phyloP scores from a whole-genome alignment of 2,888 invertebrate genomes.

The Cryptocephalus primarius region DNA sequence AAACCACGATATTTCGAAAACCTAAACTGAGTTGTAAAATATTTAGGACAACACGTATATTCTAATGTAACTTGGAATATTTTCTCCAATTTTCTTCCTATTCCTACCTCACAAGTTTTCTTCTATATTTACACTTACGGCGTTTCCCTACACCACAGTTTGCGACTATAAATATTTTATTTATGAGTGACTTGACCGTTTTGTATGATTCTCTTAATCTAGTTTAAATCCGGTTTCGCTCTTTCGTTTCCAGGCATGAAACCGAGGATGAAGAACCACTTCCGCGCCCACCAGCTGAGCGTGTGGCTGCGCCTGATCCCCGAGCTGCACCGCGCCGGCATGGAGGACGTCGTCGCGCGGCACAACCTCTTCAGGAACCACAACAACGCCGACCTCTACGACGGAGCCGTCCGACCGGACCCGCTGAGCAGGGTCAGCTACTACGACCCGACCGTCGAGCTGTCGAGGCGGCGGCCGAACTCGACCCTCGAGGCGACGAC shows the following conservation, averaged over 20 bases:
- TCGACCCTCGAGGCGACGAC: constrained; percentile 48
- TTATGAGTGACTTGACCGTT: too few species aligned
- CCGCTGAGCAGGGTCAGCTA: constrained; percentile 57
- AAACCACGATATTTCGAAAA: too few species aligned
- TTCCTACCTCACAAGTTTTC: too few species aligned
- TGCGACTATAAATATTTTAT: too few species aligned
- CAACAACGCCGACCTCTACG: constrained; percentile 80
- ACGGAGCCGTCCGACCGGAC: constrained; percentile 78
- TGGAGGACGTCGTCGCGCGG: constrained; percentile 77
- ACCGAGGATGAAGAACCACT: constrained; percentile 85
- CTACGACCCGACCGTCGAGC: constrained; percentile 52
- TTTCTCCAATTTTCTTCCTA: too few species aligned
- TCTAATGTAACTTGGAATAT: too few species aligned
- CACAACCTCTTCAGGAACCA: constrained; percentile 86
- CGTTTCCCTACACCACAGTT: too few species aligned
- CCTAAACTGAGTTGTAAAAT: too few species aligned
- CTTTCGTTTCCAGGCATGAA: constrained; percentile 63
- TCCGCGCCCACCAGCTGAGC: constrained; percentile 87
- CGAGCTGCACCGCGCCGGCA: constrained; percentile 76
- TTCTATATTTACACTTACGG: too few species aligned
- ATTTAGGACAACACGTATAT: too few species aligned
- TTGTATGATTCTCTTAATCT: too few species aligned
- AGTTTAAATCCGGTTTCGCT: too few species aligned
- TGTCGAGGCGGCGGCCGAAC: constrained; percentile 47
- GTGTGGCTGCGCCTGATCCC: constrained; percentile 92